Evolutionary conservation across 2,888 invertebrate species (phyloP), one percentile per base, ranked within the genome.

Genomic region (Adineta ricciae): DNA sequence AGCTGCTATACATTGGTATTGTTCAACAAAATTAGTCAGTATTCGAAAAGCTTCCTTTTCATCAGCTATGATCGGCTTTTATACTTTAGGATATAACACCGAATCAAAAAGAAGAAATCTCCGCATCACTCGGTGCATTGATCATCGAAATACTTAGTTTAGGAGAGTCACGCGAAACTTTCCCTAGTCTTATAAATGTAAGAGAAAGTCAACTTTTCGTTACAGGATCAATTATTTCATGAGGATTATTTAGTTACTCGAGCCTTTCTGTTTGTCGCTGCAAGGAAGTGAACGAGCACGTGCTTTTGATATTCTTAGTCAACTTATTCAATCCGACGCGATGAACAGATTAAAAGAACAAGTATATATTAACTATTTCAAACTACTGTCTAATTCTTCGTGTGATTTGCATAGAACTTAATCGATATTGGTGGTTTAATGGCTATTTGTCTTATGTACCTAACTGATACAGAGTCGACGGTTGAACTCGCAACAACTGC

Each of bases 321-420:
- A 78, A 78, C 24, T 78, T 78, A 41, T 78, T 41, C 41, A 78
- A 41, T 38, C 78, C 3, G 41, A 78, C 14, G 7, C 78, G 11
- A 41, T 78, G 78, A 78, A 41, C 41, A n/a, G n/a, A 41, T 24
- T 78, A 8, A 78, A 78, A 78, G 78, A 78, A 41, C 78, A 78
- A 24, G 78, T 78, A 78, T n/a, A 7, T 41, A 41, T 41, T 9
- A 5, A 1, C 2, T 41, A n/a, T 14, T n/a, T 9, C 1, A 41
- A 11, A 78, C n/a, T 11, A n/a, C 38, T 27, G 11, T n/a, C 24
- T 2, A 24, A 24, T n/a, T 41, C 11, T 24, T 4, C 1, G 38
- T 8, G n/a, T 24, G 11, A 14, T 41, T 24, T n/a, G n/a, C 3
- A 78, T 14, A 78, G 78, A 78, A 78, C 41, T n/a, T 41, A 36